Evolutionary conservation across 2,113 vertebrate genomes (phyloP).

Genomic region (Nesoenas mayeri): DNA sequence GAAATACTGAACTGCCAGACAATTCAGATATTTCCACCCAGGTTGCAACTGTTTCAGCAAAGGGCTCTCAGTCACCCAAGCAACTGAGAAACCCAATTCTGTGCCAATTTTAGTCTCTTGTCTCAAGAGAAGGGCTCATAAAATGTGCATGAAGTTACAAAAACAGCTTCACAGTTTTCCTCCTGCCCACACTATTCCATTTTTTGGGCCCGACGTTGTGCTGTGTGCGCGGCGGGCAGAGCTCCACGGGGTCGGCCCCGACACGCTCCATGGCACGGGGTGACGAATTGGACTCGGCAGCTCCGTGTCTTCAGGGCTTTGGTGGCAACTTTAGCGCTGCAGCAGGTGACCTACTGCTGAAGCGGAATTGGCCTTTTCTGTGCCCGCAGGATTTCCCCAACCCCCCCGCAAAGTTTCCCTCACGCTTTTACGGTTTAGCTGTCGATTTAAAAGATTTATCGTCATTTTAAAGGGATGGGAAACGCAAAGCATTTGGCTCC

Average conservation of each 20-base stretch:
- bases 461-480: background rate
- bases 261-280: background rate
- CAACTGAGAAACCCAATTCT: background rate
- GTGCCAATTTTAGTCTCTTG: fast-evolving
- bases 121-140: background rate
- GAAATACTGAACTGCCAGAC: background rate
- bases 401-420: background rate
- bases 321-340: background rate
- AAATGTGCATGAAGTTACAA: background rate
- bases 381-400: background rate
- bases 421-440: background rate
- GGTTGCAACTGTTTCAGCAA: background rate
- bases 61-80: fast-evolving
- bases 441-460: background rate
- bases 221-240: background rate
- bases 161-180: background rate
- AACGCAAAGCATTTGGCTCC: background rate
- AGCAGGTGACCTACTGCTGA: background rate
- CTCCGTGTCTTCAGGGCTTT: background rate
- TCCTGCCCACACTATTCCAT: fast-evolving
- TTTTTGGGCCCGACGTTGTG: too few species aligned
- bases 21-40: background rate
- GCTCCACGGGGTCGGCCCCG: background rate
- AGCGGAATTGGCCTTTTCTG: background rate
- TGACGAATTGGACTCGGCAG: background rate